phyloP scores from a whole-genome alignment of 2,888 invertebrate genomes.

The Diaphora mendica region DNA sequence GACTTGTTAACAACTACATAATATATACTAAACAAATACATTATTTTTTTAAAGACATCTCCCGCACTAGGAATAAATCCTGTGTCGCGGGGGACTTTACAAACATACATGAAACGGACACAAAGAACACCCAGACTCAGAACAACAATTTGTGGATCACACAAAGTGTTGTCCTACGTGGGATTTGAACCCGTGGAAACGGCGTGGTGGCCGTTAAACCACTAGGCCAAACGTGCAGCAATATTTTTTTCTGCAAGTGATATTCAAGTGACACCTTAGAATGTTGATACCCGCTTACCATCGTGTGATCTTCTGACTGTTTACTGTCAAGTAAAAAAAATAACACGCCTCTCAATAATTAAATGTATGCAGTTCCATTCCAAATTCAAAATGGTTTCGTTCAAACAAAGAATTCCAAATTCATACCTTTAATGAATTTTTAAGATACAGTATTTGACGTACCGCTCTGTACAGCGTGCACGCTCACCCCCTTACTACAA shows the following conservation, averaged over 20 bases:
- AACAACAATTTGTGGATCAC: no score
- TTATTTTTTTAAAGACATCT: no score
- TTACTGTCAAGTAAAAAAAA: background rate
- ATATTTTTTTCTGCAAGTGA: background rate
- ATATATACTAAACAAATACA: no score
- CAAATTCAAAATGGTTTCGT: constrained; percentile 9
- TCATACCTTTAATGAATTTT: constrained; percentile 27
- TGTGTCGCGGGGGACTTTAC: no score
- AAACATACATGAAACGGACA: no score
- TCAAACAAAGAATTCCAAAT: constrained; percentile 11
- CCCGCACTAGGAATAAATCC: no score
- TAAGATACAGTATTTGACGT: constrained; percentile 42
- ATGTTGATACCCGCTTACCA: background rate
- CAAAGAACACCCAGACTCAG: no score
- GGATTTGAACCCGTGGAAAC: no score
- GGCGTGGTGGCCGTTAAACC: no score
- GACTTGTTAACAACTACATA: background rate
- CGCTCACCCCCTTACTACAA: constrained; percentile 55
- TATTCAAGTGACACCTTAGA: background rate
- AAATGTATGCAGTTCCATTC: constrained; percentile 7
- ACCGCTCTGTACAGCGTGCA: constrained; percentile 58
- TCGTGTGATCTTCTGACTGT: background rate
- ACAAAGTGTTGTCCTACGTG: no score
- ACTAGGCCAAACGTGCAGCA: no score
- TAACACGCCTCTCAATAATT: no score